Conservation (phyloP, 2,797 vertebrate species). For the Chloroceryle amazona region DNA sequence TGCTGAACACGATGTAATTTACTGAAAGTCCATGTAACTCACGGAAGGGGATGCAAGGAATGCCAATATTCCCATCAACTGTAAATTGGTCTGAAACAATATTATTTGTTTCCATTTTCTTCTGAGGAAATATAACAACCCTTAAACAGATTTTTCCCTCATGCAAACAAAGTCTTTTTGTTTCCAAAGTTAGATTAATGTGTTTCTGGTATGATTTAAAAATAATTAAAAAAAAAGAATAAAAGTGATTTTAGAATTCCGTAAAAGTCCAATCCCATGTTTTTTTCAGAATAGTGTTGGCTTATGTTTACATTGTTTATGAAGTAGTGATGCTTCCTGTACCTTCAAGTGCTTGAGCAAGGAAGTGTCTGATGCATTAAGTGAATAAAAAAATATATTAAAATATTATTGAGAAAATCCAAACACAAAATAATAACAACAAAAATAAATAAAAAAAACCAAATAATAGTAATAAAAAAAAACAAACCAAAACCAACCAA, state of each 20-base stretch:
- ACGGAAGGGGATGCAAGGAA: background rate
- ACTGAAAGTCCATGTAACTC: background rate
- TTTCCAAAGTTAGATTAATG: slow-evolving; percentile 17
- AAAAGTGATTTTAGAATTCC: slow-evolving; percentile 7
- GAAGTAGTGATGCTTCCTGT: background rate
- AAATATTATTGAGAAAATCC: background rate
- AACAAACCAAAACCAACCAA: no score
- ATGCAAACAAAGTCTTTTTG: background rate
- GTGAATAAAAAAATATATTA: background rate
- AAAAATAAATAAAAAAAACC: no score
- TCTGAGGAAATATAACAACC: slow-evolving; percentile 7
- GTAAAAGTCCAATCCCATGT: background rate
- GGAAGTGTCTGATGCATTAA: background rate
- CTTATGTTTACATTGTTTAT: background rate
- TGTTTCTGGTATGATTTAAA: slow-evolving; percentile 27
- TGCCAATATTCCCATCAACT: slow-evolving; percentile 41
- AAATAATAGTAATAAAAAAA: no score
- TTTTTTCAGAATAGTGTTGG: background rate
- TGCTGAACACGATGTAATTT: slow-evolving; percentile 34
- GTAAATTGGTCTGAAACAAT: slow-evolving; percentile 33
- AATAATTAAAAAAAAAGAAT: background rate
- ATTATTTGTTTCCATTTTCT: slow-evolving; percentile 56
- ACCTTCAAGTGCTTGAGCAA: background rate
- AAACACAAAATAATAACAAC: no score
- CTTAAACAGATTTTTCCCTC: background rate